Evolutionary conservation across 2,888 invertebrate genomes (phyloP).

Genomic region (Parnassius orleans): DNA sequence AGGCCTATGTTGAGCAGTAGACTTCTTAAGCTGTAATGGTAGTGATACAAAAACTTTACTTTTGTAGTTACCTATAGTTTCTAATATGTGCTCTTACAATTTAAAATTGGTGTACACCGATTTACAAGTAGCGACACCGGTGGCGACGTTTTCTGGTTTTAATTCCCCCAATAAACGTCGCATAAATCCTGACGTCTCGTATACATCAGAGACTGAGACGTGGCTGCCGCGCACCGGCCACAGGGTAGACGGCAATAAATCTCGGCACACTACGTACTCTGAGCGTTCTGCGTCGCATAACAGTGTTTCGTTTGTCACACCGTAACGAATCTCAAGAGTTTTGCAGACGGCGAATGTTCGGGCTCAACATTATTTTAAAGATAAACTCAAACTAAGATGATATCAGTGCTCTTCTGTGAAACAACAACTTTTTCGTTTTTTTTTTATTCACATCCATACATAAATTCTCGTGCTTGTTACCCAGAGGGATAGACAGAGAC

Average conservation of each 20-base stretch:
- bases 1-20: too few species aligned
- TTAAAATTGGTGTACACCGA: background rate
- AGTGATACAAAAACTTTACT: too few species aligned
- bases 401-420: too few species aligned
- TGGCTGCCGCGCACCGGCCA: conserved; percentile 47
- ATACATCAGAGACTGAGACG: conserved; percentile 45
- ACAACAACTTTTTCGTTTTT: too few species aligned
- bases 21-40: too few species aligned
- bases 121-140: conserved; percentile 14
- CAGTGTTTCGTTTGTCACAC: conserved; percentile 43
- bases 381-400: too few species aligned
- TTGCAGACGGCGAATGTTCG: background rate
- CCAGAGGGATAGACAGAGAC: too few species aligned
- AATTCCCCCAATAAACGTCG: conserved; percentile 55
- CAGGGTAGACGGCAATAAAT: conserved; percentile 64
- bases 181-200: conserved; percentile 55
- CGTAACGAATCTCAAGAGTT: conserved; percentile 26
- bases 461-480: too few species aligned
- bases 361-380: too few species aligned
- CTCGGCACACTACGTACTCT: conserved; percentile 40
- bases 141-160: conserved; percentile 36
- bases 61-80: background rate
- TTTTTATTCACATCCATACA: too few species aligned
- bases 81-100: background rate
- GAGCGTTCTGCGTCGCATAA: conserved; percentile 48